Percentiles rank a stretch among this genome's conserved stretches.
These are phyloP conservation scores for Crypturellus tataupa DNA, from an alignment of 2,797 vertebrate genomes.

Conservation along the genomic window DNA sequence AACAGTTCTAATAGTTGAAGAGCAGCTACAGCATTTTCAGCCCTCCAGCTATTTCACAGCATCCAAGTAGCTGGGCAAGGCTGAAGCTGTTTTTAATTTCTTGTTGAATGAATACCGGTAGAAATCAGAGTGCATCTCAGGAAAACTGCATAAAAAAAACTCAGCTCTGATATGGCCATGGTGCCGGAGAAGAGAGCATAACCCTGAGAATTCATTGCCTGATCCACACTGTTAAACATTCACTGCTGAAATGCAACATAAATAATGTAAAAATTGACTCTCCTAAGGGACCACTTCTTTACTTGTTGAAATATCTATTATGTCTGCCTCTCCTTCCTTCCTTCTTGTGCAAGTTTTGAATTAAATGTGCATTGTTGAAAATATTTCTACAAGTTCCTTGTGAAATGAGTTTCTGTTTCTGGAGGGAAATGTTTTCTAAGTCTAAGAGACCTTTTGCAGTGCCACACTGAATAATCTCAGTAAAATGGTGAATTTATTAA, in stretches of 20 bases:
- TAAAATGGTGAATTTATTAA: background rate
- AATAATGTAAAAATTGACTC: conserved; percentile 27
- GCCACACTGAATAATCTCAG: background rate
- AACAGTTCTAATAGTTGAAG: background rate
- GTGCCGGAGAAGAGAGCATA: background rate
- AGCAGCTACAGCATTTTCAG: background rate
- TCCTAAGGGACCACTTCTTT: background rate
- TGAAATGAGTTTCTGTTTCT: background rate
- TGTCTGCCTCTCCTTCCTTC: background rate
- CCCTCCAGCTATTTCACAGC: background rate
- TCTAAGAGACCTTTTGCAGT: background rate
- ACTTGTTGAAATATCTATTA: background rate
- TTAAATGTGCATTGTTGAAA: background rate
- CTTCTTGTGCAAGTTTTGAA: background rate
- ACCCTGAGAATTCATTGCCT: background rate
- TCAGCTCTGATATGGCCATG: background rate
- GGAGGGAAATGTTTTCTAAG: background rate
- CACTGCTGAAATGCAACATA: conserved; percentile 10
- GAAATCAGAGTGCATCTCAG: background rate
- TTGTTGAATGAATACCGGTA: background rate
- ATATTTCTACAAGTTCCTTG: background rate
- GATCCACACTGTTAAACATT: background rate
- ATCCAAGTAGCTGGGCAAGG: background rate
- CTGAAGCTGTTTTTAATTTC: background rate
- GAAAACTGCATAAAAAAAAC: background rate